These are phyloP conservation scores for Alethe castanea DNA, from an alignment of 2,113 vertebrate genomes.

Conservation along the genomic window DNA sequence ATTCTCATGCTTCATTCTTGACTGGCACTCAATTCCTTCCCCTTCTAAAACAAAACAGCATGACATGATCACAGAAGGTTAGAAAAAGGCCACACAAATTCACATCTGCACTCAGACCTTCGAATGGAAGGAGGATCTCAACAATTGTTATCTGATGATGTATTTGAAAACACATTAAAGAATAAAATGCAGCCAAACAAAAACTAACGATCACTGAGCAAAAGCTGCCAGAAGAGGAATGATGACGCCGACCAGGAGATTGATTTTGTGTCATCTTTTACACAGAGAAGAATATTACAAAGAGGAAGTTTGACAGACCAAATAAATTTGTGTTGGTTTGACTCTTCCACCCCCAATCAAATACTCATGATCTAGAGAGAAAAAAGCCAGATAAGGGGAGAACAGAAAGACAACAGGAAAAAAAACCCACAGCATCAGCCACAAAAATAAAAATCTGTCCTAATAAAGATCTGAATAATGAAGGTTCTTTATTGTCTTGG, in stretches of 20 bases:
- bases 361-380: neutral
- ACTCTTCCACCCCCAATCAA: neutral
- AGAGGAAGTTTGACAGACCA: neutral
- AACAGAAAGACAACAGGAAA: neutral
- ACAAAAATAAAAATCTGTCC: neutral
- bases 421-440: neutral
- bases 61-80: neutral
- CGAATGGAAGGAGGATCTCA: neutral
- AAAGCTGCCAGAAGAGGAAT: neutral
- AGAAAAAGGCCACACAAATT: neutral
- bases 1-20: neutral
- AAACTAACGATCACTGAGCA: neutral
- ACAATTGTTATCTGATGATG: neutral
- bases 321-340: constrained; percentile 23
- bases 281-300: constrained; percentile 1
- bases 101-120: neutral
- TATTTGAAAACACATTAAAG: neutral
- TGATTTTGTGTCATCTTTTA: constrained; percentile 47
- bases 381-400: neutral
- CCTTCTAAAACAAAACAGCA: neutral
- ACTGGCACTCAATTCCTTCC: neutral
- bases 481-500: neutral
- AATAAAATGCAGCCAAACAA: neutral
- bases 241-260: neutral
- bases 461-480: neutral